Base-by-base conservation (phyloP, 2,888 invertebrate species). In the Meandrusa payeni region DNA sequence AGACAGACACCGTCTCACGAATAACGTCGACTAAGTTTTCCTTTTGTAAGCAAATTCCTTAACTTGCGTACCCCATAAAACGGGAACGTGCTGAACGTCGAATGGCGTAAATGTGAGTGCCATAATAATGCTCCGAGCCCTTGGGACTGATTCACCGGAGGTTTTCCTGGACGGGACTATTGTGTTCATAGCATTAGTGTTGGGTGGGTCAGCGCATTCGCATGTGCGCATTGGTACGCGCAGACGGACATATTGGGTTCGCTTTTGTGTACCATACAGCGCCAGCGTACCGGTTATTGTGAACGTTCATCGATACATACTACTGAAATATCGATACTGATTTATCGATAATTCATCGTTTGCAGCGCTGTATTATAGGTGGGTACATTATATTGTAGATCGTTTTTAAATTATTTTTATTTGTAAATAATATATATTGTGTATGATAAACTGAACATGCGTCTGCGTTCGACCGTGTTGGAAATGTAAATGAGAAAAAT, bases 121-220 rank as follows among this genome's bases (percentile, higher is more conserved):
- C 66, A 76, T 80, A 76, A 70, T 65, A 80, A 81, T 79, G 64
- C 42, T 47, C 2, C 7, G 10, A 51, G 62, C 65, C 76, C 72
- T 72, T 68, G 66, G 58, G 51, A 54, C 49, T 46, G 37, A 32
- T 46, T 56, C 52, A 50, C 48, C 41, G 48, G 52, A 50, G 56
- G 64, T 69, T 72, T 76, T 78, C 79, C 80, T 76, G 81, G 68
- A 69, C 63, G 56, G 51, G 54, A 51, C 65, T 69, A 69, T 64
- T 64, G 69, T 59, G 55, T 50, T 57, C 65, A 34, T 66, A 66
- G 64, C 69, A 59, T 69, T 74, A 82, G 83, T 76, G 56, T 66
- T 61, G 63, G 71, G 70, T 64, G 64, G 63, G 67, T 67, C 57
- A 61, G 73, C 74, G 74, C 52, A 46, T 43, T 59, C 67, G 76